Conservation (phyloP, 1,140 invertebrate species). For the Tachypleus tridentatus region DNA sequence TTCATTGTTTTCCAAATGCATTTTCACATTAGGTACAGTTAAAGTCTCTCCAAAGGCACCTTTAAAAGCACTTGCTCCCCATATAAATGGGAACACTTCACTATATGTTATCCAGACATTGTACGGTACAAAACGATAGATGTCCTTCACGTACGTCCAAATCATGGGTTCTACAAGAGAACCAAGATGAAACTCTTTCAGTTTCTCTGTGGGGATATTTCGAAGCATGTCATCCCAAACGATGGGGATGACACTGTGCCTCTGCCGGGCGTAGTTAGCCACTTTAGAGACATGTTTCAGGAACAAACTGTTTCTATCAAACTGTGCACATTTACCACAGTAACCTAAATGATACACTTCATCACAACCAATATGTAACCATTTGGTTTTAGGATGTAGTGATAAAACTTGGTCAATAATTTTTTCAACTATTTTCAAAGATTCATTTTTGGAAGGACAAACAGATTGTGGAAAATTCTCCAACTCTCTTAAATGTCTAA, state of each 20-base stretch:
- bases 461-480: slow-evolving; percentile 62
- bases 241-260: slow-evolving; percentile 43
- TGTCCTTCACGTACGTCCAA: slow-evolving; percentile 46
- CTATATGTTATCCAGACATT: slow-evolving; percentile 65
- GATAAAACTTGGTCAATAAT: slow-evolving; percentile 69
- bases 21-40: slow-evolving; percentile 46
- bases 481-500: slow-evolving; percentile 61
- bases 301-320: slow-evolving; percentile 47
- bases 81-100: slow-evolving; percentile 66
- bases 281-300: slow-evolving; percentile 49
- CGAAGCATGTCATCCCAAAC: slow-evolving; percentile 95
- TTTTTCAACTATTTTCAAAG: slow-evolving; percentile 51
- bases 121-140: slow-evolving; percentile 41
- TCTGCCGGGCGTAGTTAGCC: slow-evolving; percentile 31
- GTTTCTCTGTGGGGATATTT: slow-evolving; percentile 39
- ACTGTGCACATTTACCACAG: slow-evolving; percentile 50
- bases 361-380: slow-evolving; percentile 49
- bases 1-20: slow-evolving; percentile 56
- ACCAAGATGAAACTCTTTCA: slow-evolving; percentile 45
- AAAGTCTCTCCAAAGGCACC: slow-evolving; percentile 60
- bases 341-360: slow-evolving; percentile 60
- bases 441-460: slow-evolving; percentile 61
- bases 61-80: slow-evolving; percentile 84
- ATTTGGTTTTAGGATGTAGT: slow-evolving; percentile 37
- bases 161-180: slow-evolving; percentile 71